A percentile compares a stretch with the other conserved stretches of the same genome.
These are phyloP conservation scores for Episyrphus balteatus DNA, from an alignment of 1,140 invertebrate genomes.

Conservation along the genomic window DNA sequence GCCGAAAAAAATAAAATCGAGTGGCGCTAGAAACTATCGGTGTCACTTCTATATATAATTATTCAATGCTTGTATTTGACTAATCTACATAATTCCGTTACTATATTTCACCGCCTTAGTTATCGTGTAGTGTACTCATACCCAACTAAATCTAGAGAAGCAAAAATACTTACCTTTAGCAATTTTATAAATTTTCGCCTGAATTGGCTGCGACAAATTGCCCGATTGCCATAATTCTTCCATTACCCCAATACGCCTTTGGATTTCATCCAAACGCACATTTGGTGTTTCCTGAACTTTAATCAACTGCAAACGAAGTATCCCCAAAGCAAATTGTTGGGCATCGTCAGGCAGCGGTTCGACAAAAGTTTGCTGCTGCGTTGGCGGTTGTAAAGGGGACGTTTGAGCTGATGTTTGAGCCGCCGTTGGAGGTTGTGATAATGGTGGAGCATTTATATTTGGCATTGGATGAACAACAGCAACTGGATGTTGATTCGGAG, in stretches of 20 bases:
- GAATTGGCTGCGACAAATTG: slow-evolving; percentile 1
- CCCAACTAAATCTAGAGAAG: neutral
- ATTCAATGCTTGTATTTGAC: too few relatives aligned
- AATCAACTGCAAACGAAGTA: neutral
- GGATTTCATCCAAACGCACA: slow-evolving; percentile 5
- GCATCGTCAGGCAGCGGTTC: neutral
- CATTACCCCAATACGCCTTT: slow-evolving; percentile 5
- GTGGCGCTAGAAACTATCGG: too few relatives aligned
- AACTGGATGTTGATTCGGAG: slow-evolving; percentile 8
- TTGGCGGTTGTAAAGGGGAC: too few relatives aligned
- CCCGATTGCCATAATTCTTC: slow-evolving; percentile 5
- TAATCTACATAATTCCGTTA: too few relatives aligned
- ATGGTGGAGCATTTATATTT: neutral
- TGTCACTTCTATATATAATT: too few relatives aligned
- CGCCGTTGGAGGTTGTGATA: neutral
- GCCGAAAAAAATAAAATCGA: too few relatives aligned
- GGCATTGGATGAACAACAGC: slow-evolving; percentile 17
- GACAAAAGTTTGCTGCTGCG: neutral
- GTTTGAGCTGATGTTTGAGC: too few relatives aligned
- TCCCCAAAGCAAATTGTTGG: neutral
- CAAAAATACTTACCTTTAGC: neutral
- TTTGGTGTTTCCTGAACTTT: slow-evolving; percentile 1
- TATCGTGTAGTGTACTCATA: too few relatives aligned
- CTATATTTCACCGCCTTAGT: too few relatives aligned
- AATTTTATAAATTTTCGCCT: slow-evolving; percentile 4